phyloP scores from a whole-genome alignment of 2,888 invertebrate species.

The Zygaena filipendulae region DNA sequence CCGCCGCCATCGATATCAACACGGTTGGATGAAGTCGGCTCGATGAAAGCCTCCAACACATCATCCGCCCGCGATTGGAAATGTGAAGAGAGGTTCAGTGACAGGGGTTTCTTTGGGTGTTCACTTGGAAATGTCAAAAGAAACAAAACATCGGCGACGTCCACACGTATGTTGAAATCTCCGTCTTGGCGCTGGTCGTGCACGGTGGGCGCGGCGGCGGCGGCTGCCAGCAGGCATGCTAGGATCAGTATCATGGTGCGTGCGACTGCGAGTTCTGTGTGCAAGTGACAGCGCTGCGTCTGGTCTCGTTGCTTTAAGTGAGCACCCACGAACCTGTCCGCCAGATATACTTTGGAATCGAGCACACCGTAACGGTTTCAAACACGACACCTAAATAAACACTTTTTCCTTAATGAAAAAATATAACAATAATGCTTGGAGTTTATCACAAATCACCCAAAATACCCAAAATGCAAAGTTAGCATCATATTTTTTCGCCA shows the following conservation, averaged over 20 bases:
- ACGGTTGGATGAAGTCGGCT: constrained; percentile 75
- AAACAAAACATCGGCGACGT: constrained; percentile 79
- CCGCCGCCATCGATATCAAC: constrained; percentile 68
- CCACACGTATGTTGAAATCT: constrained; percentile 76
- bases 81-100: constrained; percentile 11
- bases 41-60: constrained; percentile 66
- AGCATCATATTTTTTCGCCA: too few relatives aligned
- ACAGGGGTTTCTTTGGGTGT: constrained; percentile 14
- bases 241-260: constrained; percentile 42
- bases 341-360: constrained; percentile 49
- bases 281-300: constrained; percentile 35
- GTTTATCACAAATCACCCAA: too few relatives aligned
- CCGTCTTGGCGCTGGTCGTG: constrained; percentile 84
- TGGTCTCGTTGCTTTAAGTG: constrained; percentile 55
- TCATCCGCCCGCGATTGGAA: constrained; percentile 50
- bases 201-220: constrained; percentile 31
- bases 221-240: constrained; percentile 30
- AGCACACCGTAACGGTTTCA: constrained; percentile 62
- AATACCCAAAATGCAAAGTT: too few relatives aligned
- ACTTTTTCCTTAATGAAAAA: too few relatives aligned
- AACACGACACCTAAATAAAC: too few relatives aligned
- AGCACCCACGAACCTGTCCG: constrained; percentile 51
- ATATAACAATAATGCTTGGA: too few relatives aligned
- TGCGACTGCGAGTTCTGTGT: constrained; percentile 32
- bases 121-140: constrained; percentile 70